These are phyloP conservation scores for Pygoscelis adeliae DNA, from an alignment of 2,113 vertebrate genomes.

Conservation along the genomic window DNA sequence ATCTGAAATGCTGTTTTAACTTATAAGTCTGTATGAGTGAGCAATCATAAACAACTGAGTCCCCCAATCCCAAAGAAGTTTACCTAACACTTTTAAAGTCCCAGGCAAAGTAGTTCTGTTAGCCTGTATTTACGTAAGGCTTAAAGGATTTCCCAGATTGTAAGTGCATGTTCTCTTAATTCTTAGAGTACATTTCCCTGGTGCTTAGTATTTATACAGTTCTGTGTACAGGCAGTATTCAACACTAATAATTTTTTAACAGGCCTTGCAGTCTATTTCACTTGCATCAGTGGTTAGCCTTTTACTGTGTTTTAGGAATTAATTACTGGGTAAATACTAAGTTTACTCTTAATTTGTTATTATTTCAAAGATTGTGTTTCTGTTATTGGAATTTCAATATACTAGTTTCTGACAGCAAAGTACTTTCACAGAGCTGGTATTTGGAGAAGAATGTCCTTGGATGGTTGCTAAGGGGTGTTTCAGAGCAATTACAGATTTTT, in stretches of 20 bases:
- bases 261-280: neutral
- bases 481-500: neutral
- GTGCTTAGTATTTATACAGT: neutral
- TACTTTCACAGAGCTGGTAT: neutral
- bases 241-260: neutral
- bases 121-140: neutral
- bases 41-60: neutral
- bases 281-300: neutral
- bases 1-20: neutral
- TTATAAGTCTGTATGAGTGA: neutral
- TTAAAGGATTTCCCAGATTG: neutral
- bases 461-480: neutral
- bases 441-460: neutral
- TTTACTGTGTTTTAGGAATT: neutral
- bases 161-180: neutral
- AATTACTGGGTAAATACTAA: neutral
- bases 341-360: neutral
- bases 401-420: neutral
- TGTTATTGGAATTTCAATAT: neutral
- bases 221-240: neutral
- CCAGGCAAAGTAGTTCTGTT: neutral
- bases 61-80: neutral
- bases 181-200: neutral
- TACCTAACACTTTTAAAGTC: neutral
- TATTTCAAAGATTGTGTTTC: neutral